Conservation (phyloP, 92 coral and sea anemone genomes). For the Parazoanthus swiftii region DNA sequence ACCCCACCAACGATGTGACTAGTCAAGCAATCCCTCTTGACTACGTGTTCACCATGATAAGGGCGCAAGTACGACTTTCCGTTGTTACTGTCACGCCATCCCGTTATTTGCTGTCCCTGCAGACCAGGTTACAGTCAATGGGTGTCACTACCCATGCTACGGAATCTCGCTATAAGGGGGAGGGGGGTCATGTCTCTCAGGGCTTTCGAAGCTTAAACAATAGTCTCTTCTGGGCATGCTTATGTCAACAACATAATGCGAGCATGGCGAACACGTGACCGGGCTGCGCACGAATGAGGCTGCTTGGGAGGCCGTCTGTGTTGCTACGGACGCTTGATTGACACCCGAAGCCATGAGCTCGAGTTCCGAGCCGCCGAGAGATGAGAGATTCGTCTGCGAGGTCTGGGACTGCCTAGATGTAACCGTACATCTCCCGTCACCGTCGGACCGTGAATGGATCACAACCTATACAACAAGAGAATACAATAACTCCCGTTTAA, state of each 20-base stretch:
- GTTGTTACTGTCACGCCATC: neutral
- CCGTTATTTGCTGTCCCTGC: neutral
- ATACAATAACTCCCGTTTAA: neutral
- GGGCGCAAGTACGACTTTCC: neutral
- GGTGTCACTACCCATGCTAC: neutral
- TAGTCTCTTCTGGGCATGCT: conserved; percentile 73
- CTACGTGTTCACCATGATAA: neutral
- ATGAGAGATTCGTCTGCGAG: conserved; percentile 80
- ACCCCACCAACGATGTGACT: neutral
- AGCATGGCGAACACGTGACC: conserved; percentile 55
- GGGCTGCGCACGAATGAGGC: conserved; percentile 54
- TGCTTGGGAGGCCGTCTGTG: conserved; percentile 35
- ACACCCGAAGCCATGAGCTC: conserved; percentile 52
- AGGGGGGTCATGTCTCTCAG: conserved; percentile 85
- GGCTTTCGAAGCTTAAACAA: conserved; percentile 64
- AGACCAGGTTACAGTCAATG: neutral
- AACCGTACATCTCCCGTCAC: conserved; percentile 82
- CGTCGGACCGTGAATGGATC: conserved; percentile 80
- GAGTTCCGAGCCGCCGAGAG: conserved; percentile 60
- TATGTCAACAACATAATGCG: conserved; percentile 78
- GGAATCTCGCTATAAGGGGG: conserved; percentile 78
- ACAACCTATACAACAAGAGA: conserved; percentile 37
- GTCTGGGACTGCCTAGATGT: conserved; percentile 87
- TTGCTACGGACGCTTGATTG: neutral
- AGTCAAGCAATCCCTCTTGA: neutral